phyloP scores from a whole-genome alignment of 2,888 invertebrate species.

The Orthonychiurus folsomi region DNA sequence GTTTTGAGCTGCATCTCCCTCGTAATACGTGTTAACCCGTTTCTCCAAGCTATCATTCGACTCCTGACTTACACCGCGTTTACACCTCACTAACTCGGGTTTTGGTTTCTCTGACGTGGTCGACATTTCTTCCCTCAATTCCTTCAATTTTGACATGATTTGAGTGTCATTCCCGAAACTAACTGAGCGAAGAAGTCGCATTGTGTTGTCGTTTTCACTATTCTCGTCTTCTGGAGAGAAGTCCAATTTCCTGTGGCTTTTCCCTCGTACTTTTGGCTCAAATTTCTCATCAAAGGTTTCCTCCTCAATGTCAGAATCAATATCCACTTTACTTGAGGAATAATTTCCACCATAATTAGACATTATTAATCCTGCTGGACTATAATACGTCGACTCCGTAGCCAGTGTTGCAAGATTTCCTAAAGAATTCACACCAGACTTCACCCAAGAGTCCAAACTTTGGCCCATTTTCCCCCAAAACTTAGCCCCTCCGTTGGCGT shows the following conservation, averaged over 20 bases:
- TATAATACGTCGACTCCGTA: conserved; percentile 36
- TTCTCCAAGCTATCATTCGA: conserved; percentile 35
- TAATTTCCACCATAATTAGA: conserved; percentile 34
- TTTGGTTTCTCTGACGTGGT: neutral
- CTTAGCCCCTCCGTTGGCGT: conserved; percentile 24
- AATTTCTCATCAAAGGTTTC: conserved; percentile 28
- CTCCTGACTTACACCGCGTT: conserved; percentile 31
- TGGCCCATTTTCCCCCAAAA: conserved; percentile 40
- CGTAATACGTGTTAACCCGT: conserved; percentile 37
- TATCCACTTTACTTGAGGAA: conserved; percentile 15
- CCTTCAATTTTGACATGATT: conserved; percentile 46
- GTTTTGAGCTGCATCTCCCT: conserved; percentile 12
- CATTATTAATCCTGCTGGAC: conserved; percentile 36
- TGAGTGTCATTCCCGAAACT: conserved; percentile 73
- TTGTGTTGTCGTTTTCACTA: conserved; percentile 26
- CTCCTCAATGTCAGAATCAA: conserved; percentile 23
- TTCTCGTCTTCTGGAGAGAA: conserved; percentile 23
- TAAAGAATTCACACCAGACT: conserved; percentile 35
- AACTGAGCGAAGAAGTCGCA: conserved; percentile 49
- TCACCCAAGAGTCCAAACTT: conserved; percentile 40
- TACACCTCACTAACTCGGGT: too few relatives aligned
- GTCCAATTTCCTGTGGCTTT: conserved; percentile 22
- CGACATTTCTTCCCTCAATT: conserved; percentile 34
- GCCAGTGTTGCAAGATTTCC: conserved; percentile 33
- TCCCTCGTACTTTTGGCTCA: conserved; percentile 18